Evolutionary conservation across 2,888 invertebrate species (phyloP).

Genomic region (Agrotis ipsilon): DNA sequence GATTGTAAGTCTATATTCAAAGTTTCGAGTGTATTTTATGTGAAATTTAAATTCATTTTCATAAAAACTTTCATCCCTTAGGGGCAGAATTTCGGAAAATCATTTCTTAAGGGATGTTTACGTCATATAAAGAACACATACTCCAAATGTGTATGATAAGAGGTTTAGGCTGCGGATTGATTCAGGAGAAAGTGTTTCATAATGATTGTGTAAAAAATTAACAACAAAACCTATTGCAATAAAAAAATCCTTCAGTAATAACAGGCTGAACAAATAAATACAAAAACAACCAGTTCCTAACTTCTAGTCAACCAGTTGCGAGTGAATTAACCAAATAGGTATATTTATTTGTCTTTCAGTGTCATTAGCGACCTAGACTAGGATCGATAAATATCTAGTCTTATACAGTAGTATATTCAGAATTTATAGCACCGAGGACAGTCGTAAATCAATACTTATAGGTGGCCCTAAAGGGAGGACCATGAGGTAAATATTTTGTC

Average conservation of each 20-base stretch:
- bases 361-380: conserved; percentile 40
- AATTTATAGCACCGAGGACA: not conserved
- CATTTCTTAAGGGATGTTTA: no score
- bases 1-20: no score
- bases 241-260: not conserved
- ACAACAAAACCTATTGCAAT: no score
- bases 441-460: not conserved
- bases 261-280: not conserved
- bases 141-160: no score
- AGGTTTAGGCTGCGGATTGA: no score
- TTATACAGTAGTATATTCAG: conserved; percentile 1
- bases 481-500: not conserved
- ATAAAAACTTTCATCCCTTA: no score
- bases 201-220: no score
- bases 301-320: conserved; percentile 31
- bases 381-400: conserved; percentile 27
- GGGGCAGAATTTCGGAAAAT: no score
- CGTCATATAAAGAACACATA: no score
- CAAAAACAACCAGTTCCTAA: conserved; percentile 11
- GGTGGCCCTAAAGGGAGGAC: not conserved
- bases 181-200: no score
- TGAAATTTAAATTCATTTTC: no score
- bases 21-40: no score
- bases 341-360: conserved; percentile 17
- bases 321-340: conserved; percentile 29